Evolutionary conservation across 2,113 vertebrate genomes (phyloP).

Genomic region (Sigmodon hispidus): DNA sequence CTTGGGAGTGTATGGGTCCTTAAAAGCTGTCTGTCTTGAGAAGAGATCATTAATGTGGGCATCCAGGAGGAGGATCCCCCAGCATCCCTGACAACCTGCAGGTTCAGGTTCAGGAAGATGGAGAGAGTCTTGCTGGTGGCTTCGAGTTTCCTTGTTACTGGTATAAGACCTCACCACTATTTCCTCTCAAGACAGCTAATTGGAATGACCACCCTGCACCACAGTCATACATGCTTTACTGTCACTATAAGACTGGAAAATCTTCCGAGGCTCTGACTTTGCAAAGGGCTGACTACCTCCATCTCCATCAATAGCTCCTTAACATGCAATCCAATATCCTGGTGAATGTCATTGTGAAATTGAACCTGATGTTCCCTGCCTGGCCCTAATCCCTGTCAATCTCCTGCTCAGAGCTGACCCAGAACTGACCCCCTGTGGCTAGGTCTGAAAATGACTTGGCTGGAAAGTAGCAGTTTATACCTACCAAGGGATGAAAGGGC

Average conservation of each 20-base stretch:
- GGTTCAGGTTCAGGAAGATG: background rate
- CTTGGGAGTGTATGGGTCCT: background rate
- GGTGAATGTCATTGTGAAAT: conserved; percentile 84
- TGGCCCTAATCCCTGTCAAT: conserved; percentile 82
- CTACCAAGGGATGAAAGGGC: background rate
- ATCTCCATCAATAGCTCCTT: conserved; percentile 81
- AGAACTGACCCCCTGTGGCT: conserved; percentile 76
- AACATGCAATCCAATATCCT: conserved; percentile 83
- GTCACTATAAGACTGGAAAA: conserved; percentile 84
- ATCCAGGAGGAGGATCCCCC: background rate
- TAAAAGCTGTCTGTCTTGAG: background rate
- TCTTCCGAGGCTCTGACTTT: conserved; percentile 81
- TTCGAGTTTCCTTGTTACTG: background rate
- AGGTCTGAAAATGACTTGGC: conserved; percentile 67
- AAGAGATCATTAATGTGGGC: background rate
- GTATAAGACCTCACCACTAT: background rate
- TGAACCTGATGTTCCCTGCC: conserved; percentile 79
- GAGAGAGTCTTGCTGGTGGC: background rate
- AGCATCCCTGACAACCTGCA: too few species aligned
- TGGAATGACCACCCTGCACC: background rate
- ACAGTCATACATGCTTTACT: conserved; percentile 56
- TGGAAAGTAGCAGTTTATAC: background rate
- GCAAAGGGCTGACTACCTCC: conserved; percentile 74
- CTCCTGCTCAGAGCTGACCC: conserved; percentile 81
- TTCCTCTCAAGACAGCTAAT: conserved; percentile 55